Percentiles rank a stretch among this genome's conserved stretches.
Evolutionary conservation across 2,888 invertebrate genomes (phyloP).

Genomic region (Cylindroiulus punctatus): DNA sequence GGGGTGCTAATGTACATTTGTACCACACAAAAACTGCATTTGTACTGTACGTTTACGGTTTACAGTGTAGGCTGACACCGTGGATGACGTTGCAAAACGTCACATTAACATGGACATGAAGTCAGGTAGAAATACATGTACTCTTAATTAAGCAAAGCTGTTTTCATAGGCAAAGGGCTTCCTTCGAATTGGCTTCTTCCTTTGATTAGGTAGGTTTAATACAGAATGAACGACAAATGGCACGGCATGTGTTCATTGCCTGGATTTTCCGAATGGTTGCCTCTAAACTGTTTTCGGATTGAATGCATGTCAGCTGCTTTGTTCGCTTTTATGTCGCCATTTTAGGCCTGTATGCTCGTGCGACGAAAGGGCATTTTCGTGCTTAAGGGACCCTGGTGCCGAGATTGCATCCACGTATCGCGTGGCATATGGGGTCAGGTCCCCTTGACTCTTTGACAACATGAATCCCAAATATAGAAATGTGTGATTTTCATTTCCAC

Average conservation of each 20-base stretch:
- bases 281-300: conserved; percentile 30
- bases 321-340: not conserved
- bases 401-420: not conserved
- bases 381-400: conserved; percentile 5
- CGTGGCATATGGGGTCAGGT: conserved; percentile 47
- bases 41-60: too few species aligned
- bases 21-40: too few species aligned
- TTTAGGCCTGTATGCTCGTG: not conserved
- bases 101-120: not conserved
- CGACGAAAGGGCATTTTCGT: conserved; percentile 27
- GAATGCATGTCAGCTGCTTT: not conserved
- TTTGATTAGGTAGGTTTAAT: not conserved
- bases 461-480: conserved; percentile 45
- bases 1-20: too few species aligned
- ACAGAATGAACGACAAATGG: conserved; percentile 7
- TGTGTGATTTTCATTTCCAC: conserved; percentile 44
- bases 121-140: too few species aligned
- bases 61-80: too few species aligned
- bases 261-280: conserved; percentile 15
- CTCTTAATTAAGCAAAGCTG: too few species aligned
- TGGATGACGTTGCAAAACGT: too few species aligned
- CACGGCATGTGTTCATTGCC: not conserved
- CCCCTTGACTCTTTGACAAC: conserved; percentile 42
- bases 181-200: not conserved
- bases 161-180: not conserved